phyloP scores from a whole-genome alignment of 92 coral and sea anemone genomes.

The Anthopleura xanthogrammica region DNA sequence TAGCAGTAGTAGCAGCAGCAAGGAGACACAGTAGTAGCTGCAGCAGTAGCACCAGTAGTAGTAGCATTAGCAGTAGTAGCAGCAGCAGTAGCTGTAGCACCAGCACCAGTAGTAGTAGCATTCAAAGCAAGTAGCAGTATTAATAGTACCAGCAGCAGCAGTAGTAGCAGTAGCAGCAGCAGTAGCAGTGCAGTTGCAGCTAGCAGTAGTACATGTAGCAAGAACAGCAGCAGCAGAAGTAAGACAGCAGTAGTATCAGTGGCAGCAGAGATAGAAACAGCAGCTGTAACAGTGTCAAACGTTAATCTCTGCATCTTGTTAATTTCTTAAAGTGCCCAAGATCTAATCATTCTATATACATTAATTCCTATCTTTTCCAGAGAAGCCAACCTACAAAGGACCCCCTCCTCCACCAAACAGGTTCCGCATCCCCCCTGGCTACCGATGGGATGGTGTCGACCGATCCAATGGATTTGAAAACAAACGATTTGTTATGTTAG shows the following conservation, averaged over 20 bases:
- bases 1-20: neutral
- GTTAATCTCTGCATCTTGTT: no score
- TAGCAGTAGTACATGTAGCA: neutral
- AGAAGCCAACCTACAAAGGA: conserved; percentile 86
- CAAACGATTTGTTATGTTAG: conserved; percentile 87
- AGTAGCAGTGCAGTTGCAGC: no score
- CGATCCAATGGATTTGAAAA: conserved; percentile 96
- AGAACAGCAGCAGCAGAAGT: neutral
- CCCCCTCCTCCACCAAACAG: conserved; percentile 91
- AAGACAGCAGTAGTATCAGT: no score
- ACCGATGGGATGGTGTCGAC: conserved; percentile 99
- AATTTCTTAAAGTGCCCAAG: no score
- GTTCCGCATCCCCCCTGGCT: conserved; percentile 86
- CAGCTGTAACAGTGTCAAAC: no score
- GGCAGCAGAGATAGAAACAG: no score
- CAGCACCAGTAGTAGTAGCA: neutral
- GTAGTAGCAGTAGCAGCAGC: neutral
- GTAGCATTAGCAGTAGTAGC: neutral
- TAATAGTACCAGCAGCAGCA: neutral
- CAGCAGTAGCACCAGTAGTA: neutral
- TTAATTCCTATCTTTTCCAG: conserved; percentile 36
- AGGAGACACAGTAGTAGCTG: neutral
- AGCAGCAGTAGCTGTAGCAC: neutral
- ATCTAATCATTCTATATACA: neutral
- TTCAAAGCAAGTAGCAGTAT: neutral